These are phyloP conservation scores for Pammene fasciana DNA, from an alignment of 2,888 invertebrate genomes.

Conservation along the genomic window DNA sequence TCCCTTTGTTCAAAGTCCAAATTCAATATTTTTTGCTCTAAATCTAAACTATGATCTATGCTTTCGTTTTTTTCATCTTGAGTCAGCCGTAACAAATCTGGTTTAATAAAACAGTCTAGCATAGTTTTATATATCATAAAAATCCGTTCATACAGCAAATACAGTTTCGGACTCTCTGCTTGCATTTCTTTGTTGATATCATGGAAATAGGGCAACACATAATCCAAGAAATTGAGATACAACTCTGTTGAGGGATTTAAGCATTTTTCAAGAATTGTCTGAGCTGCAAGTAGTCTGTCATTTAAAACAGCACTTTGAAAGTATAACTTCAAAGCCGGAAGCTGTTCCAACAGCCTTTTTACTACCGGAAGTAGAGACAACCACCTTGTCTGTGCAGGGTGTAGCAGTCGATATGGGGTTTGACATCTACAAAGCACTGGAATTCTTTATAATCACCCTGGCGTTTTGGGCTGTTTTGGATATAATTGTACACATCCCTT, in stretches of 20 bases:
- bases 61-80: constrained; percentile 34
- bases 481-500: constrained; percentile 53
- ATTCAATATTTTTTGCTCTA: constrained; percentile 37
- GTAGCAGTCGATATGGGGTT: constrained; percentile 41
- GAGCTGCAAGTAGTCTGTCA: too few relatives aligned
- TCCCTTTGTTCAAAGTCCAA: constrained; percentile 32
- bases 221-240: too few relatives aligned
- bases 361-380: constrained; percentile 40
- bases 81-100: constrained; percentile 26
- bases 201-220: too few relatives aligned
- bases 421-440: constrained; percentile 44
- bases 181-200: constrained; percentile 48
- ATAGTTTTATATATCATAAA: too few relatives aligned
- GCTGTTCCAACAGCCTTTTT: constrained; percentile 36
- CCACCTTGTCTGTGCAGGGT: constrained; percentile 42
- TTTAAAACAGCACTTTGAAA: too few relatives aligned
- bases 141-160: constrained; percentile 23
- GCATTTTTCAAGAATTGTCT: too few relatives aligned
- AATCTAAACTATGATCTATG: constrained; percentile 33
- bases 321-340: too few relatives aligned
- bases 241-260: too few relatives aligned
- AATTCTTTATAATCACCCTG: constrained; percentile 47
- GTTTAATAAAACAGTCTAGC: constrained; percentile 38
- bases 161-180: constrained; percentile 46
- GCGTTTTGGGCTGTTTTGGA: constrained; percentile 50